Evolutionary conservation across 2,888 invertebrate species (phyloP).

Genomic region (Euzophera pinguis): DNA sequence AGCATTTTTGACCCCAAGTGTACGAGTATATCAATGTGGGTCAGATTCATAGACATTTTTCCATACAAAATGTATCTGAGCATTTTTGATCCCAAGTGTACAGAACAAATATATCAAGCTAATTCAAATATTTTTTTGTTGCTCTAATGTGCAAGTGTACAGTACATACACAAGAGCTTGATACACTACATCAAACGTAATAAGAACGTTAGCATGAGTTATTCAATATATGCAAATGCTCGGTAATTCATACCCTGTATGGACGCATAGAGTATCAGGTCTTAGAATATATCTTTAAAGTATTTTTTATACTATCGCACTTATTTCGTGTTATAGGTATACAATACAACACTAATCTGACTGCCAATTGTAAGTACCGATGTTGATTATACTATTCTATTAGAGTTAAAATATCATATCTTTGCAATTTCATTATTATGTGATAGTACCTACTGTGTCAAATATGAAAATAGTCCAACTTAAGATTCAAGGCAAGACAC

Average conservation of each 20-base stretch:
- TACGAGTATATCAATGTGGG: too few species aligned
- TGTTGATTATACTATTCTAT: constrained; percentile 17
- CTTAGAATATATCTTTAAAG: constrained; percentile 38
- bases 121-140: too few species aligned
- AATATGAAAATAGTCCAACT: background rate
- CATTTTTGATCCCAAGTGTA: too few species aligned
- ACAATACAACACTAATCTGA: constrained; percentile 20
- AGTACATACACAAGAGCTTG: too few species aligned
- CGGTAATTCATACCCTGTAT: background rate
- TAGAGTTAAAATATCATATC: background rate
- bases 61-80: too few species aligned
- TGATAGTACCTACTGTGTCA: background rate
- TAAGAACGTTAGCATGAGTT: too few species aligned
- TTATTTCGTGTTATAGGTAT: constrained; percentile 3
- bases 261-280: background rate
- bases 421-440: background rate
- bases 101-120: too few species aligned
- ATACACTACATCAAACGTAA: too few species aligned
- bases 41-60: too few species aligned
- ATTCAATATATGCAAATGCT: background rate
- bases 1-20: too few species aligned
- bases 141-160: too few species aligned
- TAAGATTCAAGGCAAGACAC: background rate
- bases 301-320: constrained; percentile 7
- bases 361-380: constrained; percentile 30